Percentiles rank a stretch among this genome's conserved stretches.
phyloP scores from a whole-genome alignment of 2,113 vertebrate species.

The Eulacestoma nigropectus region DNA sequence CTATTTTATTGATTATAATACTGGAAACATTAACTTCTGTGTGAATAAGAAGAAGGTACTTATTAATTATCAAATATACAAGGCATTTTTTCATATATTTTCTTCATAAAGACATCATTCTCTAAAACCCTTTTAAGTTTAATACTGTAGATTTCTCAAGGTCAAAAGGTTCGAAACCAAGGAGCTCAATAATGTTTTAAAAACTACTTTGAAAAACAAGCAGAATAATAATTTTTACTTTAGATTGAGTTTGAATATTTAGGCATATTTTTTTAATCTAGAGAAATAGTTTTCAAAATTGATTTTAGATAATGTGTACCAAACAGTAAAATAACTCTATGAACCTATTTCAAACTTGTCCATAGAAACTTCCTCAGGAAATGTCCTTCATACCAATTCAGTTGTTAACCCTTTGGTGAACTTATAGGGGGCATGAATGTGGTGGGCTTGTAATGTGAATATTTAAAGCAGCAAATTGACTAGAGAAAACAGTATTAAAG shows the following conservation, averaged over 20 bases:
- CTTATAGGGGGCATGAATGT: neutral
- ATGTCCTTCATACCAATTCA: neutral
- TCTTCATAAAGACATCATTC: neutral
- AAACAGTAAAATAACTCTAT: neutral
- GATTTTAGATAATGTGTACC: neutral
- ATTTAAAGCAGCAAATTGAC: neutral
- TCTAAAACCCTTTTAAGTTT: neutral
- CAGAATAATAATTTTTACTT: neutral
- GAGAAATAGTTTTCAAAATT: neutral
- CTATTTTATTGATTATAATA: neutral
- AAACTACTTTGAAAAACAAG: neutral
- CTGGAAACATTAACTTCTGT: neutral
- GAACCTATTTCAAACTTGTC: neutral
- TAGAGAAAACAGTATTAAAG: neutral
- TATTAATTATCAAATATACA: neutral
- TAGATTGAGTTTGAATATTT: neutral
- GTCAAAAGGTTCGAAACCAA: neutral
- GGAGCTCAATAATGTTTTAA: neutral
- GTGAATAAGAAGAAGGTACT: neutral
- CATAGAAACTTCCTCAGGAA: neutral
- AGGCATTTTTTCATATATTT: neutral
- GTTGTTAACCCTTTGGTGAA: neutral
- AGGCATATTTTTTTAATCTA: neutral
- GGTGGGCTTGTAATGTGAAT: neutral
- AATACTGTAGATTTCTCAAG: neutral